Conservation (phyloP, 2,797 vertebrate species). For the Chelmon rostratus region DNA sequence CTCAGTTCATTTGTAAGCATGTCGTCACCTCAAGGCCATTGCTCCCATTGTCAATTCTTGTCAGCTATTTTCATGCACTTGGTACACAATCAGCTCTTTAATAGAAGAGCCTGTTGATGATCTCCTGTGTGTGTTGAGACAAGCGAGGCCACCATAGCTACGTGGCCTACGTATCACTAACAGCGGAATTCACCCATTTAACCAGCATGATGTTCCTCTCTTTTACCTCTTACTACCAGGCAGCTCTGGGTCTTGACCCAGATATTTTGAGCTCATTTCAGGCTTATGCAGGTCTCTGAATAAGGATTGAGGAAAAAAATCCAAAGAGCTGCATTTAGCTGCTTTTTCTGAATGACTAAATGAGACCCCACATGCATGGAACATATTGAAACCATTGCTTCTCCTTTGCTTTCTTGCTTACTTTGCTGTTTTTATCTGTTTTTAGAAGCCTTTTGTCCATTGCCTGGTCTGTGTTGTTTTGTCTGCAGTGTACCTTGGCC, state of each 20-base stretch:
- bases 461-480: background rate
- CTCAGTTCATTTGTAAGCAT: slow-evolving; percentile 69
- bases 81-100: slow-evolving; percentile 34
- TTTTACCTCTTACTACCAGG: background rate
- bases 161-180: background rate
- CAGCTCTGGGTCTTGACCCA: slow-evolving; percentile 35
- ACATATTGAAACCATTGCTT: background rate
- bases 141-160: background rate
- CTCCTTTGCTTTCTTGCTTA: background rate
- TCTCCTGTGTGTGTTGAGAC: slow-evolving; percentile 21
- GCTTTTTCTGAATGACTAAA: background rate
- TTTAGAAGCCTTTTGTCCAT: background rate
- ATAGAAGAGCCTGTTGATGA: slow-evolving; percentile 6
- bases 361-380: background rate
- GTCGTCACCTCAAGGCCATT: slow-evolving; percentile 52
- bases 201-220: background rate
- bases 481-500: background rate
- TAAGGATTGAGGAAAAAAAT: background rate
- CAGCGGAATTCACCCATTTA: background rate
- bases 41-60: slow-evolving; percentile 32
- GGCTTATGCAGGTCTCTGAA: slow-evolving; percentile 31
- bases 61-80: slow-evolving; percentile 38
- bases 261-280: slow-evolving; percentile 47
- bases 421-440: background rate
- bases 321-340: background rate